phyloP scores from a whole-genome alignment of 2,797 vertebrate genomes.

The Glyptemys insculpta region DNA sequence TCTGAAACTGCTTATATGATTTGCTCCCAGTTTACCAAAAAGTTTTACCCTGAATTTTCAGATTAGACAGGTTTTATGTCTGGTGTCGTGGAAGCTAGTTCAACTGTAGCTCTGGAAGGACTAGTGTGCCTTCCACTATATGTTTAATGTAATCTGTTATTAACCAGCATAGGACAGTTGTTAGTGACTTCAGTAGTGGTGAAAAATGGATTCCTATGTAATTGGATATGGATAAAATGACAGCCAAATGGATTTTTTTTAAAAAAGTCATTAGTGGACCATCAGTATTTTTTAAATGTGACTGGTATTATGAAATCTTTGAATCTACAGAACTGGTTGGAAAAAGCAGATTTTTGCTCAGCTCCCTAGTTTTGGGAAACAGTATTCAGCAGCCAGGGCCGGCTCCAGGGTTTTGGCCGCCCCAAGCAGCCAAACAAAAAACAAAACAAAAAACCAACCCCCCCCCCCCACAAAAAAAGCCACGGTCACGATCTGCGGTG shows the following conservation, averaged over 20 bases:
- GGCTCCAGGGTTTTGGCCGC: no score
- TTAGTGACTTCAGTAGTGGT: not conserved
- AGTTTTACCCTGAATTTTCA: not conserved
- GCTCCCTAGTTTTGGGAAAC: constrained; percentile 14
- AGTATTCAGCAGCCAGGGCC: not conserved
- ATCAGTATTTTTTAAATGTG: not conserved
- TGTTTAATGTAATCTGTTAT: not conserved
- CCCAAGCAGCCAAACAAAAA: no score
- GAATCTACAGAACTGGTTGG: not conserved
- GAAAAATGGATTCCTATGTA: not conserved
- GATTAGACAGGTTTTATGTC: not conserved
- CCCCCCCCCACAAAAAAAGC: no score
- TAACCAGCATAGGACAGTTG: not conserved
- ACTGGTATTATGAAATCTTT: not conserved
- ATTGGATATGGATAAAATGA: not conserved
- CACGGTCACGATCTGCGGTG: no score
- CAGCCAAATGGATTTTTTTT: not conserved
- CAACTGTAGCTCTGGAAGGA: not conserved
- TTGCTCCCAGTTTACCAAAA: not conserved
- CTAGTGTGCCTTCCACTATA: not conserved
- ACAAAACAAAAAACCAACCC: no score
- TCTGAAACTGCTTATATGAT: not conserved
- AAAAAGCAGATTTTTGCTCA: not conserved
- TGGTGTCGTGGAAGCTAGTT: not conserved
- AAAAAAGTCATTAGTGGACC: not conserved